Percentiles rank a stretch among this genome's conserved stretches.
phyloP scores from a whole-genome alignment of 2,113 vertebrate genomes.

The Sinocyclocheilus anshuiensis region DNA sequence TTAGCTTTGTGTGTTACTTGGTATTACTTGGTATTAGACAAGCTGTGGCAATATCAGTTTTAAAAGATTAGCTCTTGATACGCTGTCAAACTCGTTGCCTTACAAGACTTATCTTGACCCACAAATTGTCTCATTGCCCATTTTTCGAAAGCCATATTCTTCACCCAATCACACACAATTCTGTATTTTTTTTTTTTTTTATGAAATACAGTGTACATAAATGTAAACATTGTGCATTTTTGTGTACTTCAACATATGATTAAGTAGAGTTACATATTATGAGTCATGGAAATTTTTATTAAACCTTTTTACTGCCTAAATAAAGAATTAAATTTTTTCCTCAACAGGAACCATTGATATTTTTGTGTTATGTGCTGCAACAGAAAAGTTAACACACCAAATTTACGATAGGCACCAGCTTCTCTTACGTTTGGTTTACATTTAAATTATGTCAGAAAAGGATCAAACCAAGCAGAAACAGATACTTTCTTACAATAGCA shows the following conservation, averaged over 20 bases:
- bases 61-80: slow-evolving; percentile 6
- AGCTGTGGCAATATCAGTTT: slow-evolving; percentile 15
- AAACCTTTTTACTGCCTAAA: not conserved
- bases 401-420: not conserved
- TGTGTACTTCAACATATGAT: slow-evolving; percentile 17
- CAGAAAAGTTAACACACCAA: not conserved
- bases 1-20: not conserved
- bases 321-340: not conserved
- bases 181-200: slow-evolving; percentile 28
- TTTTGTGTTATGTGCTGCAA: not conserved
- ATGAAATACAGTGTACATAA: slow-evolving; percentile 8
- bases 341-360: not conserved
- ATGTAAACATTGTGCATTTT: slow-evolving; percentile 4
- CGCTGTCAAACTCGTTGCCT: slow-evolving; percentile 30
- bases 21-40: not conserved
- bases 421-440: not conserved
- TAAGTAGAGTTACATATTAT: not conserved
- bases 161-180: not conserved
- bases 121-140: not conserved
- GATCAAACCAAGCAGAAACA: not conserved
- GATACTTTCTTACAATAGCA: not conserved
- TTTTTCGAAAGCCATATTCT: slow-evolving; percentile 16
- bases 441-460: not conserved
- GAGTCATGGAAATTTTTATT: not conserved
- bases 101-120: slow-evolving; percentile 22